Conservation (phyloP, 2,113 vertebrate genomes). For the Muntiacus muntjak region DNA sequence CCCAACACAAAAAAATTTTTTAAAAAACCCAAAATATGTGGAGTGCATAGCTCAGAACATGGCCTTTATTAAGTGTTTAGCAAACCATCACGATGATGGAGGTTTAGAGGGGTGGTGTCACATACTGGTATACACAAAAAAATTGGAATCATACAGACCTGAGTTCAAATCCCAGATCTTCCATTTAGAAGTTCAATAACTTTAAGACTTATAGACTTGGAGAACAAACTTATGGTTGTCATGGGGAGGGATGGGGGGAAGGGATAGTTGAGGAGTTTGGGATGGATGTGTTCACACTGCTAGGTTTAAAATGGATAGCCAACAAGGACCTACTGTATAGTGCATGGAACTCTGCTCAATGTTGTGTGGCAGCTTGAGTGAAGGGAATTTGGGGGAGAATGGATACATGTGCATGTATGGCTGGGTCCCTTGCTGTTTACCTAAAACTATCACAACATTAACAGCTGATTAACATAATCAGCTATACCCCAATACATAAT, state of each 20-base stretch:
- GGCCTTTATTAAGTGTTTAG: background rate
- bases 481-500: background rate
- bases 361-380: background rate
- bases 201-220: background rate
- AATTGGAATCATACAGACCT: background rate
- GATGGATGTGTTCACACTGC: background rate
- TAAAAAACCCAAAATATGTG: background rate
- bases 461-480: background rate
- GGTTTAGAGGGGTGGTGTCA: background rate
- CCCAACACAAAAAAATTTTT: background rate
- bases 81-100: rapidly evolving
- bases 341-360: background rate
- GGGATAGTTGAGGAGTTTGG: background rate
- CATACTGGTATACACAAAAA: background rate
- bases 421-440: background rate
- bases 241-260: background rate
- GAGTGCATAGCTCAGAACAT: background rate
- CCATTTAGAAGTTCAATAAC: background rate
- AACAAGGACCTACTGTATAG: background rate
- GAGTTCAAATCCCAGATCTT: background rate
- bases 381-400: background rate
- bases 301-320: background rate
- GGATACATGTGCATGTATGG: background rate
- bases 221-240: background rate
- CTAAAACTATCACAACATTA: background rate